Percentiles rank a stretch among this genome's conserved stretches.
phyloP scores from a whole-genome alignment of 2,113 vertebrate species.

The Opisthocomus hoazin region DNA sequence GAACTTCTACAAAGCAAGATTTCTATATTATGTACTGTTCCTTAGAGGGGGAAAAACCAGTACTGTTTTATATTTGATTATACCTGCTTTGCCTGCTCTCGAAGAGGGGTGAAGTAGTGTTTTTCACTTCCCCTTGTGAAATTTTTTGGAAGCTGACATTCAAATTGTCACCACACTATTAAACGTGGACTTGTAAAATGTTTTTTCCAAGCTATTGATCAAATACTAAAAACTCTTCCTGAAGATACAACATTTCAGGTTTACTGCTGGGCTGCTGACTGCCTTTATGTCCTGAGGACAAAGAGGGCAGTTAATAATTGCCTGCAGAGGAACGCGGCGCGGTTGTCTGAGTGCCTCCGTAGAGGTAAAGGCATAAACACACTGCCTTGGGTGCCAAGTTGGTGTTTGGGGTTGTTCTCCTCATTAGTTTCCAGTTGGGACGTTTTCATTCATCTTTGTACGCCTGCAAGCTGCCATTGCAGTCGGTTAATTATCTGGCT shows the following conservation, averaged over 20 bases:
- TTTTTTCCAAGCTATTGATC: not conserved
- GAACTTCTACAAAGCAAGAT: not conserved
- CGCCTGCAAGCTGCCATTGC: not conserved
- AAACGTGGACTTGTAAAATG: not conserved
- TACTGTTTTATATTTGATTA: not conserved
- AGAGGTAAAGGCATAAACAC: not conserved
- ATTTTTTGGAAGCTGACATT: not conserved
- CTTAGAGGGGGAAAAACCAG: rapidly evolving
- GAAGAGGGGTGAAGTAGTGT: not conserved
- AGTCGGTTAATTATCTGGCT: not conserved
- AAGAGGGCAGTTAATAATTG: not conserved
- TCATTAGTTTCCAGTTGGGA: not conserved
- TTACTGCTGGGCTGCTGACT: not conserved
- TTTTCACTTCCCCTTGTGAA: not conserved
- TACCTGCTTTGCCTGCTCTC: not conserved
- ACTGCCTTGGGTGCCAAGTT: not conserved
- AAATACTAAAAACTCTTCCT: not conserved
- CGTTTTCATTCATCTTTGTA: not conserved
- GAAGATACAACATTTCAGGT: not conserved
- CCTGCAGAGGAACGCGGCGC: not conserved
- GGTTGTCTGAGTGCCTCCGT: not conserved
- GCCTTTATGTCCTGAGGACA: not conserved
- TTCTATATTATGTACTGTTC: not conserved
- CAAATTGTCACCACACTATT: not conserved
- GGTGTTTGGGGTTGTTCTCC: not conserved